These are phyloP conservation scores for Latheticus oryzae DNA, from an alignment of 2,888 invertebrate genomes.

Conservation along the genomic window DNA sequence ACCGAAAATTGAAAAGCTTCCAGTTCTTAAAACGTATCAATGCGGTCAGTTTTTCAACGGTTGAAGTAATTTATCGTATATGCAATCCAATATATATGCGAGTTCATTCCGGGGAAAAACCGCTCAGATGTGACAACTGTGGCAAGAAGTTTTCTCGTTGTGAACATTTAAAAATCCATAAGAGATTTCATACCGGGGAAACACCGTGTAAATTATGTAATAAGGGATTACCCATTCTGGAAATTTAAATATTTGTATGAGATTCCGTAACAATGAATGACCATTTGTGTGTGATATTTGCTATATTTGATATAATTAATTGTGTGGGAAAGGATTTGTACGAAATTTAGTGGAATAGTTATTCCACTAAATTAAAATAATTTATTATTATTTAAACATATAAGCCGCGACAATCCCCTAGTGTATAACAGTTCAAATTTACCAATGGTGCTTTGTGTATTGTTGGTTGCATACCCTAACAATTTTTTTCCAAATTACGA, in stretches of 20 bases:
- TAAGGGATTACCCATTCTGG: conserved; percentile 54
- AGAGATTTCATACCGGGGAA: conserved; percentile 57
- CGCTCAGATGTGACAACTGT: conserved; percentile 53
- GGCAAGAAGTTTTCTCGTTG: conserved; percentile 52
- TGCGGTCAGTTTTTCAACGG: conserved; percentile 53
- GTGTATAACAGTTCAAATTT: too few species aligned
- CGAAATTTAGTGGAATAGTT: too few species aligned
- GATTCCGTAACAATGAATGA: conserved; percentile 57
- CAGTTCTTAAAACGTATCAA: too few species aligned
- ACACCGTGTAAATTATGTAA: conserved; percentile 54
- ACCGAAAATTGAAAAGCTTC: conserved; percentile 22
- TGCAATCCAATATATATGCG: too few species aligned
- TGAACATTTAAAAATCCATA: conserved; percentile 55
- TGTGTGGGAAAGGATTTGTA: conserved; percentile 56
- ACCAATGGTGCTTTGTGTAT: too few species aligned
- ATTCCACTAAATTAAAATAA: too few species aligned
- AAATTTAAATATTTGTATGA: conserved; percentile 56
- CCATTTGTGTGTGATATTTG: conserved; percentile 54
- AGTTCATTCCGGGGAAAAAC: conserved; percentile 53
- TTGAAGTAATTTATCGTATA: conserved; percentile 52
- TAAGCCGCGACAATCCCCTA: too few species aligned
- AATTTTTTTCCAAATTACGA: too few species aligned
- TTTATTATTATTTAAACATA: too few species aligned
- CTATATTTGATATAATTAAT: too few species aligned
- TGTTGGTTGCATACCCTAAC: too few species aligned